Base-by-base conservation (phyloP, 2,113 vertebrate genomes). In the Sapajus apella region DNA sequence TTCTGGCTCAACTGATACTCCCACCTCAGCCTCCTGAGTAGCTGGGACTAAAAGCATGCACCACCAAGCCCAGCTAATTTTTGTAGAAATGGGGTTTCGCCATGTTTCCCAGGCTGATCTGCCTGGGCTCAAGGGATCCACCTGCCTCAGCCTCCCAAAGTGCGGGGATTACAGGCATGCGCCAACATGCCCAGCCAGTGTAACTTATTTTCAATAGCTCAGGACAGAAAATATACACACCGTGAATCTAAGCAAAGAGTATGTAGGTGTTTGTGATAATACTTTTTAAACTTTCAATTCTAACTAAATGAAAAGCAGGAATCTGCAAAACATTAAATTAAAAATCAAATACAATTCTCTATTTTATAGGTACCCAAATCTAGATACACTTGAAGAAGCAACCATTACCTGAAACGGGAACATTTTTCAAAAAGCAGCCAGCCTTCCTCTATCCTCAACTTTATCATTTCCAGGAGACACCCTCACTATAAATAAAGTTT, bases 401-500 rank as follows among this genome's bases (percentile, higher is more conserved):
- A 87, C 13, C 17, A 92, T 87, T 61, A 90, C 27, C 23, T 79
- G 45, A 97, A 95, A 92, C 1, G 23, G 25, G 27, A 82, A 64
- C n/a, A 52, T 43, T 95, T 85, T 97, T 72, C 76, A 64, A 92
- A 87, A 87, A 90, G 70, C 50, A 64, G 12, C 23, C 68, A 7
- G 11, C 3, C 23, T 40, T 50, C 25, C 16, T 8, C 23, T 64
- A 4, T 3, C 25, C 40, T 8, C 12, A 5, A 8, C 94, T 96
- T 94, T 97, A 96, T 94, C 90, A 98, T 95, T 98, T 94, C 94
- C 95, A 97, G 82, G 83, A 98, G 76, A 90, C 91, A 97, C 86
- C 97, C 97, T 97, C 95, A 97, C 90, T n/a, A 52, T 0, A 97
- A 92, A 90, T 97, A 77, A 93, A 97, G 96, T 97, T 98, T 97